These are phyloP conservation scores for Apodemus agrarius DNA, from an alignment of 2,797 vertebrate genomes.

Conservation along the genomic window DNA sequence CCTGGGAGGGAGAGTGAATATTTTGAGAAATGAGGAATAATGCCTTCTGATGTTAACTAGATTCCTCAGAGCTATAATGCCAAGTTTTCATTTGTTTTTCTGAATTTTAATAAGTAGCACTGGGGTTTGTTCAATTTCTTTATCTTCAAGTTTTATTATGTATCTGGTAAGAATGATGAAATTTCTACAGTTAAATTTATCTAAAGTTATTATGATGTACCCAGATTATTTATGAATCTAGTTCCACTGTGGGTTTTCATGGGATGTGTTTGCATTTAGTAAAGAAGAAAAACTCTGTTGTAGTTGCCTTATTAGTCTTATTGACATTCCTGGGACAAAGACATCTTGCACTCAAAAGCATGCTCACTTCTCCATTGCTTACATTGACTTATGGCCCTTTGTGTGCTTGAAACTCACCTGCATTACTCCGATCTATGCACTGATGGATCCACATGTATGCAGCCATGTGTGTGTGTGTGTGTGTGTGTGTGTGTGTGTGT, in stretches of 20 bases:
- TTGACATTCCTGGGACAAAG: not conserved
- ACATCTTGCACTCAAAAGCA: not conserved
- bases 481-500: too few species aligned
- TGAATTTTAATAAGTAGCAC: slow-evolving; percentile 76
- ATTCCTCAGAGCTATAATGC: slow-evolving; percentile 56
- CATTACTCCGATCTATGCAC: not conserved
- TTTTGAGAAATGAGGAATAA: slow-evolving; percentile 60
- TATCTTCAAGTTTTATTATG: slow-evolving; percentile 71
- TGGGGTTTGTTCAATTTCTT: slow-evolving; percentile 63
- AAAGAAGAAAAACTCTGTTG: not conserved
- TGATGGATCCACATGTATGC: not conserved
- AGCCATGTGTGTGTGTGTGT: not conserved
- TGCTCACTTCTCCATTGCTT: not conserved
- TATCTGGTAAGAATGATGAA: slow-evolving; percentile 58
- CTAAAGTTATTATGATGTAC: slow-evolving; percentile 34
- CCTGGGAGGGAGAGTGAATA: slow-evolving; percentile 23
- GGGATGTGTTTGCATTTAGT: not conserved
- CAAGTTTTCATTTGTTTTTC: slow-evolving; percentile 72
- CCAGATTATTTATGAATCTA: not conserved
- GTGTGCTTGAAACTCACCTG: not conserved
- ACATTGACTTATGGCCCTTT: not conserved
- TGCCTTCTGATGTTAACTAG: slow-evolving; percentile 62
- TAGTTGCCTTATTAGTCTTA: not conserved
- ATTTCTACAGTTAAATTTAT: slow-evolving; percentile 55
- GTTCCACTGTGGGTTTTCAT: not conserved